Conservation (phyloP, 2,797 vertebrate genomes). For the Varecia variegata region DNA sequence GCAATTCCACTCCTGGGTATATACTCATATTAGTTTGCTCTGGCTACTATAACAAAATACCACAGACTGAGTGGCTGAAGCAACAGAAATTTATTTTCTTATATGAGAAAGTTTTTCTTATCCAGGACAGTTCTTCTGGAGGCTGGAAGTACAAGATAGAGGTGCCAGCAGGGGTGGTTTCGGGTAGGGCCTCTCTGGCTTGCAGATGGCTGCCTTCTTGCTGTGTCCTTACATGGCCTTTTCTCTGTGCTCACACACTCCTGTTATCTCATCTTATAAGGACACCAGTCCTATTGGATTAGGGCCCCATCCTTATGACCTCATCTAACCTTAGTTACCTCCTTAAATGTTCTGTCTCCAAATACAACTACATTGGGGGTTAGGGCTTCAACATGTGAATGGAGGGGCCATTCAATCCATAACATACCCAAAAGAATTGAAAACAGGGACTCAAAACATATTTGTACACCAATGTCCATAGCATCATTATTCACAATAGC, state of each 20-base stretch:
- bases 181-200: background rate
- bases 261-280: background rate
- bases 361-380: background rate
- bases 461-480: background rate
- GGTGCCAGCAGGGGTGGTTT: background rate
- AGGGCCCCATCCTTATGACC: background rate
- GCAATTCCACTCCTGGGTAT: slow-evolving; percentile 11
- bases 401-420: background rate
- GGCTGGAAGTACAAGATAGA: slow-evolving; percentile 8
- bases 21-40: slow-evolving; percentile 13
- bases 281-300: background rate
- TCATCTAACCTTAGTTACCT: slow-evolving; percentile 38
- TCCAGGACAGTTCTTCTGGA: background rate
- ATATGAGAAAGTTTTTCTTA: too few relatives aligned
- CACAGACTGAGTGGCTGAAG: background rate
- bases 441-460: slow-evolving; percentile 1
- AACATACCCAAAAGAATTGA: background rate
- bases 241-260: background rate
- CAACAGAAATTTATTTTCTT: slow-evolving; percentile 23
- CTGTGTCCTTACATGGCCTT: background rate
- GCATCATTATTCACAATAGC: background rate
- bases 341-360: background rate
- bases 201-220: background rate
- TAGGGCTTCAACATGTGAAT: slow-evolving; percentile 2
- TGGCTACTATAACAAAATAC: slow-evolving; percentile 30